phyloP scores from a whole-genome alignment of 1,140 invertebrate genomes.

The Drosophila nannoptera region DNA sequence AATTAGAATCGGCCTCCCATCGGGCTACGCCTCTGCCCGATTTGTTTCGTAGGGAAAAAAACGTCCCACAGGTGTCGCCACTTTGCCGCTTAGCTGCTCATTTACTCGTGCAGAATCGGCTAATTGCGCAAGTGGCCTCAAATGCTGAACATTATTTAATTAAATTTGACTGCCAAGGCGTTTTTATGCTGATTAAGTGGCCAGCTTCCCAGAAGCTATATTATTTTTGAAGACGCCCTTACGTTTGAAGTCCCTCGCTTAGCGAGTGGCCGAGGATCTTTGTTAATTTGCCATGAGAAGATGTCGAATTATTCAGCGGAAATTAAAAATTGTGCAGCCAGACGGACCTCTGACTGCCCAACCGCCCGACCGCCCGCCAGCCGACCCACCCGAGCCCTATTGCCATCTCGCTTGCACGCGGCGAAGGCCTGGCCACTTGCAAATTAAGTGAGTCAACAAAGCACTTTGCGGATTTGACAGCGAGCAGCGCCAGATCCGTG shows the following conservation, averaged over 20 bases:
- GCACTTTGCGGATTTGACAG: constrained; percentile 73
- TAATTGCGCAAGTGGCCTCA: constrained; percentile 72
- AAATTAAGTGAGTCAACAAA: constrained; percentile 78
- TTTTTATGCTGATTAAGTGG: constrained; percentile 75
- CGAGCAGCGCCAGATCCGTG: constrained; percentile 41
- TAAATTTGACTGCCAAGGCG: constrained; percentile 64
- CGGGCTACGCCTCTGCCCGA: constrained; percentile 25
- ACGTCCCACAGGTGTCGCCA: constrained; percentile 72
- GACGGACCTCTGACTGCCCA: constrained; percentile 6
- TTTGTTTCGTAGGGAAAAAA: constrained; percentile 30
- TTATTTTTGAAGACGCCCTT: constrained; percentile 16
- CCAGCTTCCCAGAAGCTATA: constrained; percentile 25
- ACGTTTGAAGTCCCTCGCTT: constrained; percentile 54
- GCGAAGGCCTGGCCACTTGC: constrained; percentile 48
- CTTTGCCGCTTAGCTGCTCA: constrained; percentile 69
- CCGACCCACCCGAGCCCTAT: neutral
- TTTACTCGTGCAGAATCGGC: constrained; percentile 48
- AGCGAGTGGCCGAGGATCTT: neutral
- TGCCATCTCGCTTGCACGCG: neutral
- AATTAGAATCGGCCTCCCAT: no score
- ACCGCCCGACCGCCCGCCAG: neutral
- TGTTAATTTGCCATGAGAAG: constrained; percentile 44
- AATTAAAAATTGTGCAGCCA: constrained; percentile 65
- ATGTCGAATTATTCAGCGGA: constrained; percentile 51
- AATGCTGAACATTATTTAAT: constrained; percentile 70